phyloP scores from a whole-genome alignment of 2,888 invertebrate genomes.

The Sminthurides aquaticus region DNA sequence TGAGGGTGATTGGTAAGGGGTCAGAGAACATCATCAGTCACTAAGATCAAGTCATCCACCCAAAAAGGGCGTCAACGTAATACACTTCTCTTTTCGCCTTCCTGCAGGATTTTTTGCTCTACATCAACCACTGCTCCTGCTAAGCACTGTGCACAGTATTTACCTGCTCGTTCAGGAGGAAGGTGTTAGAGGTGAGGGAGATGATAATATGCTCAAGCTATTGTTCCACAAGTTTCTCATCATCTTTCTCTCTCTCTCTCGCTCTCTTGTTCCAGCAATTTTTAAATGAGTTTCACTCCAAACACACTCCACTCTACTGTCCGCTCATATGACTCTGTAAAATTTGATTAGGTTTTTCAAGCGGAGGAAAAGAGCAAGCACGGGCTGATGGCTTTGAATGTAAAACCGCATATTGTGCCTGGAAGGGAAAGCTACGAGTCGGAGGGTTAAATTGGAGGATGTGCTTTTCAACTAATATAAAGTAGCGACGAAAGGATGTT shows the following conservation, averaged over 20 bases:
- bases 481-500: neutral
- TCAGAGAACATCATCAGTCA: conserved; percentile 28
- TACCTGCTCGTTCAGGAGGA: too few species aligned
- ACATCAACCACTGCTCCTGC: too few species aligned
- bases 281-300: conserved; percentile 4
- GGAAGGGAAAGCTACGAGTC: neutral
- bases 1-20: conserved; percentile 23
- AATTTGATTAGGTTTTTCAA: neutral
- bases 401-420: neutral
- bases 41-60: conserved; percentile 35
- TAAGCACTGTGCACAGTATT: too few species aligned
- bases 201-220: neutral
- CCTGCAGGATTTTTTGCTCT: too few species aligned
- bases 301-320: too few species aligned
- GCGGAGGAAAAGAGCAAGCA: neutral
- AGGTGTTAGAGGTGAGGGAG: neutral
- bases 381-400: too few species aligned
- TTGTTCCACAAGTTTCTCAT: neutral
- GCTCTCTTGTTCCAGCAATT: conserved; percentile 2
- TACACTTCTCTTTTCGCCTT: conserved; percentile 15
- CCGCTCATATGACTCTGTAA: neutral
- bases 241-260: conserved; percentile 9
- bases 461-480: neutral
- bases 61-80: conserved; percentile 35
- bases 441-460: neutral